Base-by-base conservation (phyloP, 2,113 vertebrate genomes). In the Onychostruthus taczanowskii region DNA sequence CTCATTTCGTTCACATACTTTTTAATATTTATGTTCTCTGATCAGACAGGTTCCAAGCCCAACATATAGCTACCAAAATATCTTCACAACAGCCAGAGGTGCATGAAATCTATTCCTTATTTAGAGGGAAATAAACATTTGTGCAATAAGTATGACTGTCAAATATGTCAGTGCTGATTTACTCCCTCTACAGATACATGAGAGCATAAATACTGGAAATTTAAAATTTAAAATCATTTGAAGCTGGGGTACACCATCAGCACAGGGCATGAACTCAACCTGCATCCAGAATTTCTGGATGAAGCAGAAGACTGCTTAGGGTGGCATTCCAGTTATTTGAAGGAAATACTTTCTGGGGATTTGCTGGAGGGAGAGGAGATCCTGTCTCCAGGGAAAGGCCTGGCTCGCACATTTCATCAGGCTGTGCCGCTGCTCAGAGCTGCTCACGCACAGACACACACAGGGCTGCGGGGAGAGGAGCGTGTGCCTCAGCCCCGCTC, bases 401-500 rank as follows among this genome's bases (percentile, higher is more conserved):
- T 4, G 6, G 21, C 33, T 52, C 19, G 28, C 13, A 21, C 13
- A 7, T 27, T 49, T 14, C 30, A 19, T 12, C 5, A 16, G 28
- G 14, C 59, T 12, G 11, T 1, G 16, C 7, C 19, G 47, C 55
- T 47, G 35, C 43, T 17, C n/a, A 10, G 43, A 14, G 1, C 74
- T 22, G 50, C 26, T 46, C 2, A 0, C 28, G 22, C 18, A 31
- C 52, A 39, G 9, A 22, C 7, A 13, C 31, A 9, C 55, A 3
- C 30, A 12, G 22, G 16, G 3, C n/a, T 47, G 41, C 23, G 9
- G 5, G 24, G 10, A 33, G 10, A 39, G 44, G 13, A 41, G 2
- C 7, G 6, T 0, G 16, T 12, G 16, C 6, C 31, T 33, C 24
- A 20, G n/a, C 23, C 31, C 4, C 44, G 2, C 27, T 19, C 30